Percentiles rank a stretch among this genome's conserved stretches.
Conservation (phyloP, 2,113 vertebrate species). For the Pollachius pollachius region DNA sequence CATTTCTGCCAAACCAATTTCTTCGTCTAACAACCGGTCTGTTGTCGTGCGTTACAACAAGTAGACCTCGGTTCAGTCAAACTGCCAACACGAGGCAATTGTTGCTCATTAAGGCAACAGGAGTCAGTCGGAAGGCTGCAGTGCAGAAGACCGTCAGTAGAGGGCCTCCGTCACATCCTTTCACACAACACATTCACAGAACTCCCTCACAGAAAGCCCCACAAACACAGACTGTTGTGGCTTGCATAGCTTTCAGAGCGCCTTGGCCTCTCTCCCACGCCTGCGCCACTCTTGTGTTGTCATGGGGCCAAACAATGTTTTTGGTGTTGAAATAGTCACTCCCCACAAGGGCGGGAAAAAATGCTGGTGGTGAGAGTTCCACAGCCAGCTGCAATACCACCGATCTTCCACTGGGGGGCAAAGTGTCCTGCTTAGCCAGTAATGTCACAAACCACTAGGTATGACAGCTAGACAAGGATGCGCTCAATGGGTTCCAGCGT, state of each 20-base stretch:
- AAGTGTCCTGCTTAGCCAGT: too few relatives aligned
- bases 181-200: neutral
- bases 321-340: slow-evolving; percentile 39
- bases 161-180: slow-evolving; percentile 16
- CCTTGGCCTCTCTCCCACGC: slow-evolving; percentile 30
- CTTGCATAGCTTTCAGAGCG: slow-evolving; percentile 43
- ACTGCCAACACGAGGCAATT: too few relatives aligned
- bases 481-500: too few relatives aligned
- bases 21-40: too few relatives aligned
- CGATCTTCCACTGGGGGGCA: too few relatives aligned
- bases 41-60: too few relatives aligned
- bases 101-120: too few relatives aligned
- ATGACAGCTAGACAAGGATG: too few relatives aligned
- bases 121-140: slow-evolving; percentile 2
- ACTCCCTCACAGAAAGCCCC: neutral
- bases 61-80: too few relatives aligned
- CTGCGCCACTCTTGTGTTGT: neutral
- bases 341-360: slow-evolving; percentile 16
- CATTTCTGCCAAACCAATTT: too few relatives aligned
- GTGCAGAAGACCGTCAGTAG: slow-evolving; percentile 30
- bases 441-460: too few relatives aligned
- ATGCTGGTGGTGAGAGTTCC: slow-evolving; percentile 16
- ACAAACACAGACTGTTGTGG: slow-evolving; percentile 22
- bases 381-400: neutral
- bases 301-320: slow-evolving; percentile 46